Conservation (phyloP, 2,888 invertebrate species). For the Eupelmus urozonus region DNA sequence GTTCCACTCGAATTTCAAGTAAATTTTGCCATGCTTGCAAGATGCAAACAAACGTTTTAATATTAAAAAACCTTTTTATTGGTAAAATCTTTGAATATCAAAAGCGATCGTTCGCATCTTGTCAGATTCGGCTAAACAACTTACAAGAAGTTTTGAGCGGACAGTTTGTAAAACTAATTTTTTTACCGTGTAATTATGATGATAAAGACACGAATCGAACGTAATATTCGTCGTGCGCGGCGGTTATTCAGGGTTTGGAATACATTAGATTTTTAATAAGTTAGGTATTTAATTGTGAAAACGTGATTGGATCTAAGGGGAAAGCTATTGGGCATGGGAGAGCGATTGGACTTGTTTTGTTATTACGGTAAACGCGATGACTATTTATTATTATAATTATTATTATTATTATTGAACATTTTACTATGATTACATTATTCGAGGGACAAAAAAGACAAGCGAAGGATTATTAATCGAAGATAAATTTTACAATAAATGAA, state of each 20-base stretch:
- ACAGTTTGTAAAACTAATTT: constrained; percentile 51
- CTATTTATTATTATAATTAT: constrained; percentile 62
- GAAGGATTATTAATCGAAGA: constrained; percentile 41
- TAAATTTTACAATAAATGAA: constrained; percentile 53
- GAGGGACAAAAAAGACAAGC: constrained; percentile 22
- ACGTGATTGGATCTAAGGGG: neutral
- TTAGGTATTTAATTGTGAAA: constrained; percentile 50
- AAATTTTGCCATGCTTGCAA: constrained; percentile 29
- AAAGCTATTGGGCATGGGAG: constrained; percentile 25
- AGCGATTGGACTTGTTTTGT: constrained; percentile 53
- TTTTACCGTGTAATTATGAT: constrained; percentile 52
- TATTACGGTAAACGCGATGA: constrained; percentile 57
- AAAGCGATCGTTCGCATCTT: no score
- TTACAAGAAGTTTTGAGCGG: constrained; percentile 42
- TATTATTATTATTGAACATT: constrained; percentile 55
- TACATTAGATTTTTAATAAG: constrained; percentile 52
- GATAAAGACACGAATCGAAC: constrained; percentile 13
- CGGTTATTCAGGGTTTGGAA: constrained; percentile 50
- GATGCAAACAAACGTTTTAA: constrained; percentile 2
- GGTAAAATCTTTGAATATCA: no score
- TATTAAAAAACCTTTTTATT: no score
- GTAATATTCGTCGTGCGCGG: constrained; percentile 42
- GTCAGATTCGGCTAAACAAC: neutral
- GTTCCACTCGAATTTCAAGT: constrained; percentile 44
- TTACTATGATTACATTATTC: constrained; percentile 63